Evolutionary conservation across 2,113 vertebrate species (phyloP).

Genomic region (Dasyprocta punctata): DNA sequence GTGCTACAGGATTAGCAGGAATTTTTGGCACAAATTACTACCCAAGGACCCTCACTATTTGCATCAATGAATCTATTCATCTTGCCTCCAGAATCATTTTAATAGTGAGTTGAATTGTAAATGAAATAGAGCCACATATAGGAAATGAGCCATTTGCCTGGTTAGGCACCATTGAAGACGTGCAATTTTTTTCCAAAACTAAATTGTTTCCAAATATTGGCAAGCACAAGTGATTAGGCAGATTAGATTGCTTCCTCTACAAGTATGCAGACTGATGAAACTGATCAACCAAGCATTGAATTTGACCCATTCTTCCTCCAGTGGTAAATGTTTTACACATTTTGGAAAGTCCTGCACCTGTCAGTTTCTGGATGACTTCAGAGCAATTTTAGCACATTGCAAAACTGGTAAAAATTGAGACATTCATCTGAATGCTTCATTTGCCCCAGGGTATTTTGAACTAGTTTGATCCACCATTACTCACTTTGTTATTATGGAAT

Average conservation of each 20-base stretch:
- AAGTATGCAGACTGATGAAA: background rate
- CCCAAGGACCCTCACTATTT: background rate
- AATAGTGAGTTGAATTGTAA: background rate
- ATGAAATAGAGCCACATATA: constrained; percentile 53
- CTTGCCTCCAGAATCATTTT: background rate
- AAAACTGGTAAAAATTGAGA: constrained; percentile 4
- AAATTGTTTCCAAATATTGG: constrained; percentile 59
- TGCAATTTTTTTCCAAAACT: constrained; percentile 64
- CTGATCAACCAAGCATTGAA: background rate
- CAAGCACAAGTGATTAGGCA: constrained; percentile 44
- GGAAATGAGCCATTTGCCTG: constrained; percentile 58
- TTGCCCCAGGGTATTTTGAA: constrained; percentile 33
- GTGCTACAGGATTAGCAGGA: background rate
- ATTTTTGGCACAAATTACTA: background rate
- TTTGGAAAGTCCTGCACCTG: constrained; percentile 63
- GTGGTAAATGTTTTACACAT: constrained; percentile 15
- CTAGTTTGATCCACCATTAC: background rate
- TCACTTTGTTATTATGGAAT: background rate
- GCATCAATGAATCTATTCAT: background rate
- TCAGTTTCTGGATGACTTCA: background rate
- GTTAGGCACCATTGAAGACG: background rate
- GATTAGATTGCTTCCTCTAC: background rate
- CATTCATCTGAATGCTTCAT: background rate
- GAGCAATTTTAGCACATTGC: background rate
- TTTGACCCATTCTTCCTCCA: background rate